Evolutionary conservation across 2,797 vertebrate genomes (phyloP).

Genomic region (Falco biarmicus): DNA sequence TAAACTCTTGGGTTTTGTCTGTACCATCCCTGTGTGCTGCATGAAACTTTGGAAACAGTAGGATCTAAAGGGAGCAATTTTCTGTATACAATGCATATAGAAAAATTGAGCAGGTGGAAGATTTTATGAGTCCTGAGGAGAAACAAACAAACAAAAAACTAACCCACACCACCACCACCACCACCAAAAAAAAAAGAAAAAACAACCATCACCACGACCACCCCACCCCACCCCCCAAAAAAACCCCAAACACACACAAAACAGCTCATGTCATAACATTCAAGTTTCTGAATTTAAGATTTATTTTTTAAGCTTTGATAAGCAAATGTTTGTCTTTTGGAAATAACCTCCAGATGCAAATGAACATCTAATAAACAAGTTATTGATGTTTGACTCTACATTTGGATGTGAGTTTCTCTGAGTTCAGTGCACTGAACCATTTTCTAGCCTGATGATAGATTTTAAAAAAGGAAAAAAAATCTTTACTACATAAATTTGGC

Average conservation of each 20-base stretch:
- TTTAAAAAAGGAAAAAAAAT: not conserved
- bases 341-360: not conserved
- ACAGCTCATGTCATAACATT: accelerated
- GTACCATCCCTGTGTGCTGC: not conserved
- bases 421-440: not conserved
- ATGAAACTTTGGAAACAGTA: not conserved
- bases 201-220: not conserved
- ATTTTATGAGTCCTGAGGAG: not conserved
- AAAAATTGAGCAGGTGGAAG: not conserved
- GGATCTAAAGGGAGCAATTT: not conserved
- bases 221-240: no score
- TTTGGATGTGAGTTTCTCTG: not conserved
- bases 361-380: not conserved
- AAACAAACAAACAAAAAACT: not conserved
- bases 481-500: not conserved
- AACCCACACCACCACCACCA: not conserved
- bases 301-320: not conserved
- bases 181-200: no score
- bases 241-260: not conserved
- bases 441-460: not conserved
- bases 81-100: not conserved
- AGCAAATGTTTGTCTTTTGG: not conserved
- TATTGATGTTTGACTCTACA: not conserved
- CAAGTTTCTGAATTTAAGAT: not conserved
- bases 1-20: not conserved